Base-by-base conservation (phyloP, 2,797 vertebrate genomes). In the Lithobates pipiens region DNA sequence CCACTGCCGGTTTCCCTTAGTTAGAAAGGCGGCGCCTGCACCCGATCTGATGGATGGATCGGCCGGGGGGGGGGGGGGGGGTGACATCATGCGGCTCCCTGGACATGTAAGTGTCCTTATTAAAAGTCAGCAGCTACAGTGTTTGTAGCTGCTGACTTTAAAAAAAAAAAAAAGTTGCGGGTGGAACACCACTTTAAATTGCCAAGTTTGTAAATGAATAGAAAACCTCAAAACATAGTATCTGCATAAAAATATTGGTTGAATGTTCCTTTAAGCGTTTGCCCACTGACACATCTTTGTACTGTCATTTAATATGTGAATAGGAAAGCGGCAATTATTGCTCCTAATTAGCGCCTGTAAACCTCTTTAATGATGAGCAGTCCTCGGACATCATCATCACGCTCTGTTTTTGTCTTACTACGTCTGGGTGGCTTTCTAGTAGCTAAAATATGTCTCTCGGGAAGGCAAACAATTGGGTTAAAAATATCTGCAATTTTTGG, bases 401-500 rank as follows among this genome's bases (percentile, higher is more conserved):
- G 8, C 21, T 73, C 9, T 44, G 54, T 82, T 82, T 82, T 23
- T 85, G 63, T 63, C 65, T 23, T 25, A 16, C 36, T 63, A 5
- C 11, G 42, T 61, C 39, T 73, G 39, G 80, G 6, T 80, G 46
- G 72, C 15, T 77, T 50, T 72, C 61, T 83, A 82, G 61, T 82
- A 77, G 70, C 29, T n/a, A 54, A 82, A 77, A 75, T 73, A 74
- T 11, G 2, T 44, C 29, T 29, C 39, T 44, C 57, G 42, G n/a
- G 44, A 82, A 67, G 42, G 42, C 76, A 83, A 77, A 86, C 54
- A 82, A 69, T 67, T n/a, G 61, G 65, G 32, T 74, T 82, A 83
- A 79, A 79, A 83, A 79, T 87, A 87, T 73, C 76, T 15, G 10
- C 39, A 67, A 54, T 61, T 74, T 74, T 79, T 87, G 80, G 85